A percentile compares a stretch with the other conserved stretches of the same genome.
Evolutionary conservation across 2,888 invertebrate genomes (phyloP).

Genomic region (Plebejus anna): DNA sequence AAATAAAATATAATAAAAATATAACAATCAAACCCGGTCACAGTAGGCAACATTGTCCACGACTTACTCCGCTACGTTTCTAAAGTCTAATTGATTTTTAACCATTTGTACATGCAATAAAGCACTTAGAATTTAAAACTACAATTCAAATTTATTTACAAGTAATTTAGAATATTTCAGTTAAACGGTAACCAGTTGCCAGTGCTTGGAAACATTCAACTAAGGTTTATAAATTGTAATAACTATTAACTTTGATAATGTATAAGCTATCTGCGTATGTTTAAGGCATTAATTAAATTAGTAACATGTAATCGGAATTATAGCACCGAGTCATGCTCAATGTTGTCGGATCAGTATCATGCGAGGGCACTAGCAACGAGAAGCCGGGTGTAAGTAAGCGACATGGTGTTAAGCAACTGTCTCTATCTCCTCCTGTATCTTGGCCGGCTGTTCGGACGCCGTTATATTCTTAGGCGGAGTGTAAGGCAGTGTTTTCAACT

Average conservation of each 20-base stretch:
- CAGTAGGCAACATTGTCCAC: slow-evolving; percentile 48
- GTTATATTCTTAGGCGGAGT: slow-evolving; percentile 86
- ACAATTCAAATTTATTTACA: slow-evolving; percentile 58
- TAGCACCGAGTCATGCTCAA: slow-evolving; percentile 26
- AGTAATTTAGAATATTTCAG: slow-evolving; percentile 63
- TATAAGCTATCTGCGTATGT: slow-evolving; percentile 18
- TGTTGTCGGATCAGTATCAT: background rate
- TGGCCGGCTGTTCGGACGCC: slow-evolving; percentile 88
- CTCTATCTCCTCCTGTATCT: slow-evolving; percentile 87
- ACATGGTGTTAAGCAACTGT: slow-evolving; percentile 61
- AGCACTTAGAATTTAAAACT: slow-evolving; percentile 65
- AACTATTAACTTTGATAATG: slow-evolving; percentile 25
- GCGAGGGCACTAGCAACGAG: slow-evolving; percentile 28
- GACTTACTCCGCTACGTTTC: slow-evolving; percentile 51
- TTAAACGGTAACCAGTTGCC: slow-evolving; percentile 32
- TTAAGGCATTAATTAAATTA: slow-evolving; percentile 9
- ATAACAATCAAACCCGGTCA: slow-evolving; percentile 67
- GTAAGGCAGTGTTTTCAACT: slow-evolving; percentile 85
- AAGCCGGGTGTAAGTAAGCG: slow-evolving; percentile 31
- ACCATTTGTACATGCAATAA: slow-evolving; percentile 72
- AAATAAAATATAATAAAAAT: slow-evolving; percentile 71
- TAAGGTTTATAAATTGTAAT: background rate
- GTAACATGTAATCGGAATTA: slow-evolving; percentile 7
- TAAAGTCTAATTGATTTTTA: slow-evolving; percentile 70
- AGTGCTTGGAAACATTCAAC: slow-evolving; percentile 31